phyloP scores from a whole-genome alignment of 2,888 invertebrate genomes.

The Cheiracanthium punctorium region DNA sequence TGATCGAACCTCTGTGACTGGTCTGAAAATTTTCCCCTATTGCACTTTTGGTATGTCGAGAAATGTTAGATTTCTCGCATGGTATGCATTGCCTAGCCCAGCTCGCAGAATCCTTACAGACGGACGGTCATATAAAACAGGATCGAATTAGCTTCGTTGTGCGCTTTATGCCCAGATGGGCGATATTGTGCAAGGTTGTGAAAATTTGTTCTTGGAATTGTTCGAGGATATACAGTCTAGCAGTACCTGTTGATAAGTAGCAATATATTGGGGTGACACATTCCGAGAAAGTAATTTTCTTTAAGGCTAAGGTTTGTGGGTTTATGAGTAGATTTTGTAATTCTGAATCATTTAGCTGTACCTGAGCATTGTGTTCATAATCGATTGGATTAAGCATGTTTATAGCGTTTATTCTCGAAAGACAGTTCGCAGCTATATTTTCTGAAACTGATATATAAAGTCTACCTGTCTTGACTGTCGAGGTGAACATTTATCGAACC shows the following conservation, averaged over 20 bases:
- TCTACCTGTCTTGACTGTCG: constrained; percentile 74
- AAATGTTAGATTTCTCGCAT: neutral
- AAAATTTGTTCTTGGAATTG: constrained; percentile 7
- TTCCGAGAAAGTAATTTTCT: neutral
- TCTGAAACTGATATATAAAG: constrained; percentile 74
- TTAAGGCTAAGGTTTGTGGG: too few relatives aligned
- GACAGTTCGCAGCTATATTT: constrained; percentile 46
- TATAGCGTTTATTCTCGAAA: constrained; percentile 18
- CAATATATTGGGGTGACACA: constrained; percentile 6
- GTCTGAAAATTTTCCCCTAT: neutral
- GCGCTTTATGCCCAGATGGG: constrained; percentile 11
- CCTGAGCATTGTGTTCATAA: neutral
- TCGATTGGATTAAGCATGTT: neutral
- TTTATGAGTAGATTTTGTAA: too few relatives aligned
- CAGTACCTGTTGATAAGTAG: constrained; percentile 14
- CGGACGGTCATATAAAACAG: neutral
- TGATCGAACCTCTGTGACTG: constrained; percentile 15
- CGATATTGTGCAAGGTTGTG: neutral
- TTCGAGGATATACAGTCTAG: constrained; percentile 32
- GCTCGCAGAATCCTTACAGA: neutral
- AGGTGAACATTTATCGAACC: constrained; percentile 72
- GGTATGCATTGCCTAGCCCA: neutral
- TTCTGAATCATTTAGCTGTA: neutral
- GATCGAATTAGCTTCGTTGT: neutral
- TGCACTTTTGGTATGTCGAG: neutral